Base-by-base conservation (phyloP, 2,888 invertebrate genomes). In the Sinohyriopsis cumingii region DNA sequence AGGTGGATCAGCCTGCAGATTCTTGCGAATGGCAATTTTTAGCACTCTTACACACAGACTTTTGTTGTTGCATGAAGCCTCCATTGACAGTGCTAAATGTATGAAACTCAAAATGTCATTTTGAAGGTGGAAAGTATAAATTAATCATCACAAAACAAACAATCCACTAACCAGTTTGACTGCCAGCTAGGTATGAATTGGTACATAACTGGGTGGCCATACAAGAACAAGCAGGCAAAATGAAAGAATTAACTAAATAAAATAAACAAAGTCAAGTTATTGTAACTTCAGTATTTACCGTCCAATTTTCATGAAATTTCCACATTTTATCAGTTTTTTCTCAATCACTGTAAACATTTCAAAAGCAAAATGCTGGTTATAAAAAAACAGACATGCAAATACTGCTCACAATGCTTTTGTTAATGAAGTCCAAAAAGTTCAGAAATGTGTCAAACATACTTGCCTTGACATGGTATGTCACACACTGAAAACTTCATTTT, bases 21-120 rank as follows among this genome's bases (percentile, higher is more conserved):
- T 84, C 67, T 86, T 86, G 69, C 86, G 84, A 22, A 89, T 85
- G 53, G 89, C 88, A 20, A 87, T 82, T 71, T 87, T 88, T 53
- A 89, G 73, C 25, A 87, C 86, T 67, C 87, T 75, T 20, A 84
- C 83, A 70, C 83, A 75, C 6, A 88, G 67, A 69, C 76, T 79
- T 63, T 77, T 78, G 65, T 86, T 80, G 22, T 79, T 71, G 22
- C 82, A 81, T 20, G 84, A 84, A 18, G 80, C 74, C 63, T 86
- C 85, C 59, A 85, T 74, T 7, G 87, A 82, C 28, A 86, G 72
- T 20, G 87, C 87, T 87, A 55, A n/a, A 79, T 59, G 57, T 45
- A 45, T 45, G 15, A 45, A 45, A 45, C 15, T 45, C 19, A 59
- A 59, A 59, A 59, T 59, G 12, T 59, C 15, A 59, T 22, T 59